A percentile compares a stretch with the other conserved stretches of the same genome.
Conservation (phyloP, 2,113 vertebrate species). For the Actenoides hombroni region DNA sequence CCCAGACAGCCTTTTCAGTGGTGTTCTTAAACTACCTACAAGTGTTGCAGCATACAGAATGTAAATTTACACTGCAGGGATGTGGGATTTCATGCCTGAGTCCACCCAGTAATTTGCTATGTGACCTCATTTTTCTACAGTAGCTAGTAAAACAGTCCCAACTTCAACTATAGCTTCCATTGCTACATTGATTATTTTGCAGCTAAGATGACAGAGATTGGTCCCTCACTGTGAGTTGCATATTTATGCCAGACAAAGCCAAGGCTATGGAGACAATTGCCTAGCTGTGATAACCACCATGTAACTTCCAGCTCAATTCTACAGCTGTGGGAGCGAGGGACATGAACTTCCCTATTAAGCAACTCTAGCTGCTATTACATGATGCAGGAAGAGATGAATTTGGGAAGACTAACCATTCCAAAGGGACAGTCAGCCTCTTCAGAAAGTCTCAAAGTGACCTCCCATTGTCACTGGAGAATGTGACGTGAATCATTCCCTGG, state of each 20-base stretch:
- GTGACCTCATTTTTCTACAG: background rate
- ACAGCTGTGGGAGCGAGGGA: background rate
- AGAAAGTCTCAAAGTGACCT: background rate
- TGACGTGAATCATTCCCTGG: background rate
- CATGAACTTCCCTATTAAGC: background rate
- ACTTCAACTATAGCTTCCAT: background rate
- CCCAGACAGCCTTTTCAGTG: background rate
- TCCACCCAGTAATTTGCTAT: background rate
- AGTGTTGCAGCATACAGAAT: background rate
- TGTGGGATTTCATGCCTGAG: background rate
- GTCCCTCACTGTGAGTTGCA: background rate
- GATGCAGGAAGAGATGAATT: background rate
- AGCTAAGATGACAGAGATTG: background rate
- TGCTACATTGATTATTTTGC: fast-evolving
- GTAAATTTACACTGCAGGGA: background rate
- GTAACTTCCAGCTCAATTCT: background rate
- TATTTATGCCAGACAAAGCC: background rate
- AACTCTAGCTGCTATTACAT: background rate
- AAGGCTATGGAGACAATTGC: background rate
- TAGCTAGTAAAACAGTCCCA: background rate
- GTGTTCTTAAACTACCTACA: background rate
- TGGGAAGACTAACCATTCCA: background rate
- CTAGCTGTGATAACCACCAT: background rate
- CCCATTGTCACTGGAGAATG: background rate
- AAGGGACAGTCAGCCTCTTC: background rate